Percentiles rank a stretch among this genome's conserved stretches.
Conservation (phyloP, 2,888 invertebrate genomes). For the Xylocampa areola region DNA sequence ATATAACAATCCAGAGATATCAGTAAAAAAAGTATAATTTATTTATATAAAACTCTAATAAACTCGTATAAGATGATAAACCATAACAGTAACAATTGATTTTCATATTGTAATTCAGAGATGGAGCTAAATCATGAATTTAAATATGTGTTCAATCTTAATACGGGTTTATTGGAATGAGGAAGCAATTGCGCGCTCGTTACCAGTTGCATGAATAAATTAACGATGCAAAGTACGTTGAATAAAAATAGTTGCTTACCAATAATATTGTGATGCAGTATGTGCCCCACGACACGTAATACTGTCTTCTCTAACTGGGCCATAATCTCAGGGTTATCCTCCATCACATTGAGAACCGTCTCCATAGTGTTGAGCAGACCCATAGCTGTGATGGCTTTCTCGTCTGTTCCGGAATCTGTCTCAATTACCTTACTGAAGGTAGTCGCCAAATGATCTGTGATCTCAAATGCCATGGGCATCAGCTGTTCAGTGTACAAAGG, state of each 20-base stretch:
- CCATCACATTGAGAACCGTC: constrained; percentile 98
- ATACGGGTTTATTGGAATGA: constrained; percentile 4
- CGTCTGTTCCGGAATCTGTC: constrained; percentile 96
- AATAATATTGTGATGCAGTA: constrained; percentile 94
- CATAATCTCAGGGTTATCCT: constrained; percentile 94
- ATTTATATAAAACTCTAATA: too few relatives aligned
- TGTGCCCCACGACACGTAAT: constrained; percentile 96
- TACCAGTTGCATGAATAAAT: constrained; percentile 4
- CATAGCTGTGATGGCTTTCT: constrained; percentile 99
- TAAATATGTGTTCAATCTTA: constrained; percentile 9
- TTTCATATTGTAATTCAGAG: constrained; percentile 6
- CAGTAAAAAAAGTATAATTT: too few relatives aligned
- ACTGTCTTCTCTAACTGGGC: constrained; percentile 97
- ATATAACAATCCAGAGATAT: too few relatives aligned
- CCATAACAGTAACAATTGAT: too few relatives aligned
- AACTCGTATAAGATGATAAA: too few relatives aligned
- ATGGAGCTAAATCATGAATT: constrained; percentile 13
- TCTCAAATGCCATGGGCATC: constrained; percentile 97
- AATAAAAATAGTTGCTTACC: constrained; percentile 85
- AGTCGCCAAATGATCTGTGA: constrained; percentile 97
- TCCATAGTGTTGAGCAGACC: constrained; percentile 98
- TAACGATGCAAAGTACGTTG: neutral
- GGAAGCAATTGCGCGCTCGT: neutral
- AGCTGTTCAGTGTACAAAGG: constrained; percentile 96
- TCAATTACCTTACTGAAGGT: constrained; percentile 94